Evolutionary conservation across 2,113 vertebrate genomes (phyloP).

Genomic region (Oncorhynchus gorbuscha): DNA sequence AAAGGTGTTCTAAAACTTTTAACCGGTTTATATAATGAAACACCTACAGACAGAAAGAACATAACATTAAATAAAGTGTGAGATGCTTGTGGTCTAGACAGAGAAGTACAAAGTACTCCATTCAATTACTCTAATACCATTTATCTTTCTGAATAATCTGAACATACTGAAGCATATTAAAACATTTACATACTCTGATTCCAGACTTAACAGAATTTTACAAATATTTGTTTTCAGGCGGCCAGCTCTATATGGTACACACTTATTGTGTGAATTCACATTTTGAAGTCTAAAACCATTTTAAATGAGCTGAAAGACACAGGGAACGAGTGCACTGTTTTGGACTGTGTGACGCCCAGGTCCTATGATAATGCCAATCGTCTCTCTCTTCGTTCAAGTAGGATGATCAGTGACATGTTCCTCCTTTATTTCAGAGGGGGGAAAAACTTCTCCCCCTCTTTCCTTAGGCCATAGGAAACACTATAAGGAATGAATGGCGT

Average conservation of each 20-base stretch:
- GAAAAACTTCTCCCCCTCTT: conserved; percentile 25
- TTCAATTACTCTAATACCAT: conserved; percentile 44
- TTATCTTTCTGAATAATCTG: conserved; percentile 20
- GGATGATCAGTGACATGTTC: background rate
- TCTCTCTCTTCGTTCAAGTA: conserved; percentile 25
- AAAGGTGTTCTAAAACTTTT: too few relatives aligned
- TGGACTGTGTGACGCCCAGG: conserved; percentile 48
- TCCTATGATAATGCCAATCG: conserved; percentile 19
- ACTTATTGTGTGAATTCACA: conserved; percentile 1
- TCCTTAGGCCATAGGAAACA: conserved; percentile 38
- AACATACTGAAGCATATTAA: conserved; percentile 27
- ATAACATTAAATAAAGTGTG: conserved; percentile 12
- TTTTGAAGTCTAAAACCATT: background rate
- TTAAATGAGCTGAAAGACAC: conserved; percentile 17
- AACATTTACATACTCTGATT: conserved; percentile 30
- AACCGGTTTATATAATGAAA: too few relatives aligned
- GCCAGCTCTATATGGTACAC: conserved; percentile 25
- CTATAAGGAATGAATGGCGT: background rate
- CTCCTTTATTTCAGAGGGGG: background rate
- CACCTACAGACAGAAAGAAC: too few relatives aligned
- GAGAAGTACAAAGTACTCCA: conserved; percentile 31
- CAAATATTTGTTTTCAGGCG: conserved; percentile 36
- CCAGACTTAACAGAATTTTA: background rate
- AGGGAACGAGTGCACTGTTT: background rate
- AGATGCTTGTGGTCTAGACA: conserved; percentile 31